Conservation (phyloP, 2,888 invertebrate genomes). For the Tipula vernalis region DNA sequence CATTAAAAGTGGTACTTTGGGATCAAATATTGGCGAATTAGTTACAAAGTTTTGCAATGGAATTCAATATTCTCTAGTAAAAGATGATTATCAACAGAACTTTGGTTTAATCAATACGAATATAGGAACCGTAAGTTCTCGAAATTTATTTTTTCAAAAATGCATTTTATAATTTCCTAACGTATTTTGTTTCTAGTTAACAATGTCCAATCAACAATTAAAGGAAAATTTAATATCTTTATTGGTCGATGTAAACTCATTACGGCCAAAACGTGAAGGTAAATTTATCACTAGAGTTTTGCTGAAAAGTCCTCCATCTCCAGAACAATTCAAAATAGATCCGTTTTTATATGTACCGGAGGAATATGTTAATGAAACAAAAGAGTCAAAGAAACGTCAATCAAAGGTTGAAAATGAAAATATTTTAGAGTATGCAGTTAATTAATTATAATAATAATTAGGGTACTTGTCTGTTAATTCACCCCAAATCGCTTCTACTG, state of each 20-base stretch:
- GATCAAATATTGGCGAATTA: conserved; percentile 45
- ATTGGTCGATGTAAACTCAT: conserved; percentile 48
- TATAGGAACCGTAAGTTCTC: conserved; percentile 52
- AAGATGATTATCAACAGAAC: conserved; percentile 56
- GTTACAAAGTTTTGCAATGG: conserved; percentile 56
- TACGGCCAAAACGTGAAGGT: conserved; percentile 54
- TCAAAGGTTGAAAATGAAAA: neutral
- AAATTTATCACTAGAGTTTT: conserved; percentile 59
- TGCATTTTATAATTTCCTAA: neutral
- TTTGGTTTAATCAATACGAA: conserved; percentile 53
- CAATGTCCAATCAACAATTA: conserved; percentile 57
- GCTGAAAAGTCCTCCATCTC: conserved; percentile 48
- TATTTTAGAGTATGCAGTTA: neutral
- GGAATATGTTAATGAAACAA: conserved; percentile 13
- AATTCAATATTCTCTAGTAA: conserved; percentile 50
- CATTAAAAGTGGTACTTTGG: conserved; percentile 51
- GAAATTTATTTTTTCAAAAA: neutral
- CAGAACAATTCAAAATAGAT: conserved; percentile 56
- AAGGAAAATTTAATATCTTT: conserved; percentile 59
- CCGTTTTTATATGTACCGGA: conserved; percentile 41
- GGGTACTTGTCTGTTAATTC: too few relatives aligned
- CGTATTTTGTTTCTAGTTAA: conserved; percentile 41
- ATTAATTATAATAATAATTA: neutral
- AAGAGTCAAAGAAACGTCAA: neutral
- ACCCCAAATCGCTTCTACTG: too few relatives aligned